phyloP scores from a whole-genome alignment of 2,113 vertebrate genomes.

The zebrafish (Danio rerio) region DNA sequence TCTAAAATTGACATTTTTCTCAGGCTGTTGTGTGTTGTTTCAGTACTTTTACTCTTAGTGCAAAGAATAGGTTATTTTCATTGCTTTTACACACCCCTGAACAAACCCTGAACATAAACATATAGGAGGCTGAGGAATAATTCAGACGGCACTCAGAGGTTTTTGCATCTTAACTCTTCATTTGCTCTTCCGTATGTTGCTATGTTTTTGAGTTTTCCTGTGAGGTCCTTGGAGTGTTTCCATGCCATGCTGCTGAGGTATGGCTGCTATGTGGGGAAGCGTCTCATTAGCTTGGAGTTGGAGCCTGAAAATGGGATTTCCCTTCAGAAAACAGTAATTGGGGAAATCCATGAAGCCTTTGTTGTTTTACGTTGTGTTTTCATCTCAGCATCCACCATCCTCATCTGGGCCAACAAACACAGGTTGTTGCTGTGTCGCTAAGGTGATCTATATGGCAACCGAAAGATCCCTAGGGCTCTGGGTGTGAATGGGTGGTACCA shows the following conservation, averaged over 20 bases:
- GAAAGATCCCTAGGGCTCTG: constrained; percentile 20
- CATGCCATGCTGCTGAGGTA: constrained; percentile 14
- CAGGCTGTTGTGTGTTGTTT: too few species aligned
- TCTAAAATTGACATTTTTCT: too few species aligned
- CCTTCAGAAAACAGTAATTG: constrained; percentile 60
- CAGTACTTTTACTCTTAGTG: too few species aligned
- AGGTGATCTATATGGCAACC: constrained; percentile 43
- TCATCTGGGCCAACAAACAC: constrained; percentile 8
- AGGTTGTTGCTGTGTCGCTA: constrained; percentile 46
- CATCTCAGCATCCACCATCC: constrained; percentile 15
- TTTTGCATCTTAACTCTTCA: too few species aligned
- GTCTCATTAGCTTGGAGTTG: constrained; percentile 53
- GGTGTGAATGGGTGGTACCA: constrained; percentile 28
- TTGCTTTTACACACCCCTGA: too few species aligned
- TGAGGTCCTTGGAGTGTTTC: constrained; percentile 36
- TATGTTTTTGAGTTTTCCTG: constrained; percentile 28
- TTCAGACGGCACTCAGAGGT: too few species aligned
- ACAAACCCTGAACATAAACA: too few species aligned
- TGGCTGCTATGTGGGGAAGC: constrained; percentile 38
- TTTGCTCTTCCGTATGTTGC: background rate
- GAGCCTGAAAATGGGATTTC: constrained; percentile 50
- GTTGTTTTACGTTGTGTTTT: constrained; percentile 25
- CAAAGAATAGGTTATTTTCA: background rate
- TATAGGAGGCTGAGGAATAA: too few species aligned
- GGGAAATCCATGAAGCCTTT: constrained; percentile 57